Percentiles rank a stretch among this genome's conserved stretches.
Conservation (phyloP, 2,797 vertebrate species). For the Mormyrops boulengeri region DNA sequence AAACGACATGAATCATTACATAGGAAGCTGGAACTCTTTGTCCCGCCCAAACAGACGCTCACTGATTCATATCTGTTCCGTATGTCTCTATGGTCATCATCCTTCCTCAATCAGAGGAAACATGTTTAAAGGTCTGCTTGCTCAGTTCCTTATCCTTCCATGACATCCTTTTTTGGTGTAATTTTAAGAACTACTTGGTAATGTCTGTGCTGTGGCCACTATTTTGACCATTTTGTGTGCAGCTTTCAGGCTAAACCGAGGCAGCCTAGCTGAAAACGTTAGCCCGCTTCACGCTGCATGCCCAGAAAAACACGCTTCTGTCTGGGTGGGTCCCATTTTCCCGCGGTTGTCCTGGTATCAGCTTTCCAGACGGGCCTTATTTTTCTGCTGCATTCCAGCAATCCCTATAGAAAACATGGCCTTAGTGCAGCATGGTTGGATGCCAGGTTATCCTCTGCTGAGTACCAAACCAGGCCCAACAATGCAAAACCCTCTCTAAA, state of each 20-base stretch:
- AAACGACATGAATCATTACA: not conserved
- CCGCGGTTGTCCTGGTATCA: slow-evolving; percentile 38
- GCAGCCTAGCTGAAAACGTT: not conserved
- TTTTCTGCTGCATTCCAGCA: slow-evolving; percentile 41
- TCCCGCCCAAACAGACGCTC: not conserved
- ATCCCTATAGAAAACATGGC: slow-evolving; percentile 46
- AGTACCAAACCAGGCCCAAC: slow-evolving; percentile 17
- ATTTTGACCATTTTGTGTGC: not conserved
- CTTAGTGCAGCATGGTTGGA: slow-evolving; percentile 39
- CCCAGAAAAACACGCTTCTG: slow-evolving; percentile 33
- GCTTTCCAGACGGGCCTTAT: slow-evolving; percentile 32
- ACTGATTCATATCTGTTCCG: not conserved
- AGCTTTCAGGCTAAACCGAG: not conserved
- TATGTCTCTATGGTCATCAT: not conserved
- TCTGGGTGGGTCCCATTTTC: slow-evolving; percentile 32
- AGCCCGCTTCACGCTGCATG: not conserved
- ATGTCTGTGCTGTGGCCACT: not conserved
- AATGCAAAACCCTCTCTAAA: not conserved
- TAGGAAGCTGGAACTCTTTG: not conserved
- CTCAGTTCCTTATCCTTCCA: not conserved
- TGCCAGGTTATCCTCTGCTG: slow-evolving; percentile 23
- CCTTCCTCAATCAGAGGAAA: not conserved
- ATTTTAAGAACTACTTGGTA: not conserved
- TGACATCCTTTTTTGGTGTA: not conserved
- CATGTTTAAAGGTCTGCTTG: not conserved